These are phyloP conservation scores for Cepaea hortensis DNA, from an alignment of 2,888 invertebrate species.

Conservation along the genomic window DNA sequence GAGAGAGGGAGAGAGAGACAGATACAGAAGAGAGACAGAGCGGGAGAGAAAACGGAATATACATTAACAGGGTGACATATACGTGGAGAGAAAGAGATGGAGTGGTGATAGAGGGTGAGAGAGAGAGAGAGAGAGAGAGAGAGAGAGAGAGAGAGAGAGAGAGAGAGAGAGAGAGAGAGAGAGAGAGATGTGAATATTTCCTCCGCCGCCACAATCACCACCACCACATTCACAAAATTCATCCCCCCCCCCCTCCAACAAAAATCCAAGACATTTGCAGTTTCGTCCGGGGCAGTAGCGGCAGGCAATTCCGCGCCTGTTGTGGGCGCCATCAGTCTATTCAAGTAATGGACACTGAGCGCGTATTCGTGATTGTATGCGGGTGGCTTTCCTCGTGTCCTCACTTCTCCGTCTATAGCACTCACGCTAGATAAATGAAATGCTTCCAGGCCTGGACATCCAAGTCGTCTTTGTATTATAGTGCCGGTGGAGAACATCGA, in stretches of 20 bases:
- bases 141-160: too few relatives aligned
- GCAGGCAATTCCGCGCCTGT: conserved; percentile 12
- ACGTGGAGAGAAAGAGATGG: background rate
- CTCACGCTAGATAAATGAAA: conserved; percentile 33
- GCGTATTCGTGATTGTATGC: conserved; percentile 29
- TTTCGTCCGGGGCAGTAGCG: conserved; percentile 23
- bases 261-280: background rate
- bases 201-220: too few relatives aligned
- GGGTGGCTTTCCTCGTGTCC: conserved; percentile 16
- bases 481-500: conserved; percentile 10
- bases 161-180: too few relatives aligned
- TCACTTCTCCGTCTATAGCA: background rate
- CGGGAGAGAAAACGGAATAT: too few relatives aligned
- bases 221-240: too few relatives aligned
- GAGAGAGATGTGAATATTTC: too few relatives aligned
- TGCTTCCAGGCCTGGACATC: conserved; percentile 12
- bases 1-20: too few relatives aligned
- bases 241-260: too few relatives aligned
- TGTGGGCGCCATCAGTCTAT: conserved; percentile 37
- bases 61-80: background rate
- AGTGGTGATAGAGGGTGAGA: too few relatives aligned
- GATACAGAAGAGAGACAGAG: too few relatives aligned
- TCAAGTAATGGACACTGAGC: conserved; percentile 34
- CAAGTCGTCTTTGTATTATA: conserved; percentile 35
- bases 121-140: too few relatives aligned